These are phyloP conservation scores for Saturnia pavonia DNA, from an alignment of 2,888 invertebrate genomes.

Conservation along the genomic window DNA sequence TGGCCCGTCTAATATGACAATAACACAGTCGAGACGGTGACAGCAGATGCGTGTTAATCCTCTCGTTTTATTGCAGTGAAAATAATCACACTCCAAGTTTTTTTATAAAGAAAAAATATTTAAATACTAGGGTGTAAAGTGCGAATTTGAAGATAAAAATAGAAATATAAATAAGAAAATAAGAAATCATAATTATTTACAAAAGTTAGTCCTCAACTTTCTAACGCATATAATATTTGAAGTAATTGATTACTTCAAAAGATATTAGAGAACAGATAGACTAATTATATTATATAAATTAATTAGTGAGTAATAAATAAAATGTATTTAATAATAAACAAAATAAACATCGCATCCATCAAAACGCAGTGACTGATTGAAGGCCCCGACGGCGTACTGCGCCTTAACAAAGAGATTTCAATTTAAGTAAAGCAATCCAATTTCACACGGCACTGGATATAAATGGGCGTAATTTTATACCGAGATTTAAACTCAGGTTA, in stretches of 20 bases:
- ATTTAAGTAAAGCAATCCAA: conserved; percentile 63
- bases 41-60: too few relatives aligned
- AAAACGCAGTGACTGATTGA: conserved; percentile 15
- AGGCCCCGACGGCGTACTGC: conserved; percentile 7
- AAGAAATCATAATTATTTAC: neutral
- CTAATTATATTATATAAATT: neutral
- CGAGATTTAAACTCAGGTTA: conserved; percentile 35
- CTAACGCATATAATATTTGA: neutral
- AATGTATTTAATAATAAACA: conserved; percentile 1
- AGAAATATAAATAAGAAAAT: neutral
- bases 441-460: conserved; percentile 60
- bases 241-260: neutral
- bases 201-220: neutral
- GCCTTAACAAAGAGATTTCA: conserved; percentile 52
- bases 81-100: too few relatives aligned
- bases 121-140: too few relatives aligned
- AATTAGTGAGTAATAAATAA: neutral
- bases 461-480: conserved; percentile 55
- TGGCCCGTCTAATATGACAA: too few relatives aligned
- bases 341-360: conserved; percentile 11
- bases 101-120: too few relatives aligned
- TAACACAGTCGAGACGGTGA: too few relatives aligned
- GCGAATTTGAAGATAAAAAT: neutral
- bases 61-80: too few relatives aligned
- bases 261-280: neutral